These are phyloP conservation scores for Pseudomugil gertrudae DNA, from an alignment of 2,797 vertebrate species.

Conservation along the genomic window DNA sequence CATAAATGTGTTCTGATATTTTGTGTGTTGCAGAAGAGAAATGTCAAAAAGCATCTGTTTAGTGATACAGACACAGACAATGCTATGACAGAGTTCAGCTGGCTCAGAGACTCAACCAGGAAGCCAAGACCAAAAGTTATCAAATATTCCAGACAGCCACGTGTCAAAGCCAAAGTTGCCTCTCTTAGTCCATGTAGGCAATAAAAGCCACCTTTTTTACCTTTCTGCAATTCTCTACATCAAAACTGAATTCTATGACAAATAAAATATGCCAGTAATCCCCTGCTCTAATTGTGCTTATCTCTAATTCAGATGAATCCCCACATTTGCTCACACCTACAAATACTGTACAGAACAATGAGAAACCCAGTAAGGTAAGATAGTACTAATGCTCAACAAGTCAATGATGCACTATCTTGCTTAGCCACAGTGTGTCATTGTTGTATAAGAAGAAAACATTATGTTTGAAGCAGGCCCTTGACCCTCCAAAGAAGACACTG, in stretches of 20 bases:
- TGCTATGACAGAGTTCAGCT: constrained; percentile 84
- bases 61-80: constrained; percentile 90
- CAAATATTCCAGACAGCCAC: constrained; percentile 84
- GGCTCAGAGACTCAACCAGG: constrained; percentile 85
- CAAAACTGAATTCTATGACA: neutral
- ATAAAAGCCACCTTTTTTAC: constrained; percentile 2
- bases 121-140: constrained; percentile 84
- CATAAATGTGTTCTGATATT: neutral
- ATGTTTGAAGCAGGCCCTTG: constrained; percentile 4
- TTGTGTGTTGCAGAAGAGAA: constrained; percentile 50
- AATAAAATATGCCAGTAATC: neutral
- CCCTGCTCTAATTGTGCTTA: neutral
- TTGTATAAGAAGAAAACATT: constrained; percentile 47
- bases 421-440: constrained; percentile 65
- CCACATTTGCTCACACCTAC: constrained; percentile 36
- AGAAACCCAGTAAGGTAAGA: constrained; percentile 67
- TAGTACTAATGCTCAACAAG: neutral
- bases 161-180: constrained; percentile 40
- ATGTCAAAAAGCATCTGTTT: constrained; percentile 86
- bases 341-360: constrained; percentile 47
- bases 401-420: constrained; percentile 28
- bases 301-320: constrained; percentile 60
- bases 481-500: constrained; percentile 20
- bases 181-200: constrained; percentile 60
- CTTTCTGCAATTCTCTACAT: neutral